Percentiles rank a stretch among this genome's conserved stretches.
These are phyloP conservation scores for Pseudococcus longispinus DNA, from an alignment of 2,888 invertebrate species.

Conservation along the genomic window DNA sequence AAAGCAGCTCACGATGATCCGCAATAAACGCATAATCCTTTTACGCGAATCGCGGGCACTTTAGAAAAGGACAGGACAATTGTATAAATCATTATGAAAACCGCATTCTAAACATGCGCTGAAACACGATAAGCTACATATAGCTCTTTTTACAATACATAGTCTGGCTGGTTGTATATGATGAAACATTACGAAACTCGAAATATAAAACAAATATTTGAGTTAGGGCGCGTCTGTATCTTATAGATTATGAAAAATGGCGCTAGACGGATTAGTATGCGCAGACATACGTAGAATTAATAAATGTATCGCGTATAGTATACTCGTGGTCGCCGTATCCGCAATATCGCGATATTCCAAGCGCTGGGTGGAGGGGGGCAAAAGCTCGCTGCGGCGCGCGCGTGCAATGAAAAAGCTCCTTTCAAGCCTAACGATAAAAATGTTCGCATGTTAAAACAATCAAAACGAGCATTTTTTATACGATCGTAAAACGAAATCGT, in stretches of 20 bases:
- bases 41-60: neutral
- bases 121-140: neutral
- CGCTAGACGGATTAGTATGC: constrained; percentile 55
- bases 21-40: neutral
- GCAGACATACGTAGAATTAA: constrained; percentile 48
- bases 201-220: constrained; percentile 55
- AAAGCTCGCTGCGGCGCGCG: neutral
- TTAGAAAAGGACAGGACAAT: neutral
- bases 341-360: neutral
- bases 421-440: neutral
- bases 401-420: neutral
- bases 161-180: neutral
- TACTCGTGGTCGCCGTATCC: neutral
- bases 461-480: constrained; percentile 38
- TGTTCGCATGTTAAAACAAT: constrained; percentile 41
- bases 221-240: constrained; percentile 52
- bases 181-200: constrained; percentile 46
- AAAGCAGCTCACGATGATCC: too few species aligned
- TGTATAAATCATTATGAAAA: neutral
- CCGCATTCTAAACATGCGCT: neutral
- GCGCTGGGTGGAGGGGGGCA: neutral
- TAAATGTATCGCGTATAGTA: neutral
- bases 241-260: constrained; percentile 56
- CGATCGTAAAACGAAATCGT: constrained; percentile 33
- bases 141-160: neutral